Base-by-base conservation (phyloP, 1,140 invertebrate species). In the Pachyrhynchus sulphureomaculatus region DNA sequence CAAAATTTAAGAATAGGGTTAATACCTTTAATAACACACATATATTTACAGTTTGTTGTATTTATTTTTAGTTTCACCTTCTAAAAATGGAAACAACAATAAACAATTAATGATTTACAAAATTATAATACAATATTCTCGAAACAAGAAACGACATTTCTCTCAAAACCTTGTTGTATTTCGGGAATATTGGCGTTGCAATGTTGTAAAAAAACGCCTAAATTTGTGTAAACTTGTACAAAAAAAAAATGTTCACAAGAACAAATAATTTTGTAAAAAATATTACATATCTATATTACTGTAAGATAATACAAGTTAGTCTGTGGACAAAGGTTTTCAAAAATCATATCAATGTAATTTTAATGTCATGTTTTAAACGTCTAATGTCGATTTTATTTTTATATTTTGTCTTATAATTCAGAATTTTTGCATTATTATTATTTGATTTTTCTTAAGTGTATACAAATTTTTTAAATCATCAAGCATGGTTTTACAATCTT, bases 311-410 rank as follows among this genome's bases (percentile, higher is more conserved):
- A n/a, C 18, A 48, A 37, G 20, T 62, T 64, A 66, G 65, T 68
- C 64, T 62, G 41, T 54, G 65, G 56, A 72, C 67, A 68, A 67
- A 36, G 17, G 10, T 20, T 51, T 32, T 39, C 34, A 51, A 66
- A 64, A 61, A 64, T 70, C 71, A 74, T 73, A 75, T 75, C 71
- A 73, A 53, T 65, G 68, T 70, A 57, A 47, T 44, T 49, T 47
- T 56, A 65, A 29, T 44, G 36, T 26, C 18, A 29, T 55, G 21
- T 62, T 51, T 34, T 51, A 21, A 51, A 51, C 10, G 13, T 52
- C 2, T 29, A 29, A 29, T 29, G 5, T 52, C 12, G 39, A 42
- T 21, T 42, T 21, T 20, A 52, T 21, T 39, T 61, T 37, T 55
- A 58, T 63, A 59, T 12, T 47, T 12, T 47, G 29, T 10, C 29